Percentiles rank a stretch among this genome's conserved stretches.
phyloP scores from a whole-genome alignment of 2,888 invertebrate genomes.

The Idaea dimidiata region DNA sequence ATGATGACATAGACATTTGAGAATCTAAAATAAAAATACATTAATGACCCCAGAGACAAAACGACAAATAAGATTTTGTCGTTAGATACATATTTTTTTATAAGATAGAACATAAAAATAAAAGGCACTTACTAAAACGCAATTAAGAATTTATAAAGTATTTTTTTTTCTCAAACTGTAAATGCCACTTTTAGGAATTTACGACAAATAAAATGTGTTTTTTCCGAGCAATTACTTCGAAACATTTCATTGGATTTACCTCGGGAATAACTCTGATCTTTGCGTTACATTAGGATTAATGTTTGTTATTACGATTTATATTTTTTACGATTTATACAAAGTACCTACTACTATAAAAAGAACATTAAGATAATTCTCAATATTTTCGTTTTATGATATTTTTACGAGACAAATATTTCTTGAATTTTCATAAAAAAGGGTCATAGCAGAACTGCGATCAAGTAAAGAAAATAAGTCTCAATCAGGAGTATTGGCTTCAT shows the following conservation, averaged over 20 bases:
- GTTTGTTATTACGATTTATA: neutral
- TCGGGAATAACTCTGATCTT: neutral
- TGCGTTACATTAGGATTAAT: neutral
- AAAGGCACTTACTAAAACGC: neutral
- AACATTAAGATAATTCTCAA: neutral
- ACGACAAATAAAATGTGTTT: neutral
- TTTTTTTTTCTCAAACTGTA: neutral
- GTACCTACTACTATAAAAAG: neutral
- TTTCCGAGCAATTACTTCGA: conserved; percentile 1
- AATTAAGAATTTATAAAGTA: neutral
- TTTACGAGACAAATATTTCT: neutral
- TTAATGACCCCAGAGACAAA: neutral
- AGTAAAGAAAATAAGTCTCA: neutral
- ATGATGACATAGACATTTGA: no score
- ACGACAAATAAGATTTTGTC: neutral
- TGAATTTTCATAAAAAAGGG: neutral
- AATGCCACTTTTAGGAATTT: neutral
- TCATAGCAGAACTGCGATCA: neutral
- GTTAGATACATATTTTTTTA: neutral
- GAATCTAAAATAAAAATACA: neutral
- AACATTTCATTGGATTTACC: conserved; percentile 1
- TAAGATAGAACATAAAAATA: neutral
- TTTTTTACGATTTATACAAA: neutral
- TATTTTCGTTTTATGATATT: no score
- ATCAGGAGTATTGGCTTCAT: no score